Evolutionary conservation across 64 coral and sea anemone species (phyloP).

Genomic region (Montipora efflorescens): DNA sequence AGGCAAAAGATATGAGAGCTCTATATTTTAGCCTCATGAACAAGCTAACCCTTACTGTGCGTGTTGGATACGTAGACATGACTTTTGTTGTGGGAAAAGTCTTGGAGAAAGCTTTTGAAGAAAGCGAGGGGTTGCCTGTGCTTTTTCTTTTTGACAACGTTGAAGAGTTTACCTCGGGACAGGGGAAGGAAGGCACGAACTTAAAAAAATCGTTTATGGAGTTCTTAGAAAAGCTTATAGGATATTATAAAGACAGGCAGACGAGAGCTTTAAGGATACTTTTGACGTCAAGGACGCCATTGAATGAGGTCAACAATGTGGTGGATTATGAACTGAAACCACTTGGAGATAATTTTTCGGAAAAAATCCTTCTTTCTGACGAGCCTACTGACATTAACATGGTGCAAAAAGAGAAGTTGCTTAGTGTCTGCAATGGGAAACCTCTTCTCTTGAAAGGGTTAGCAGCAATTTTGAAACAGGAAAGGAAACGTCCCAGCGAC

Average conservation of each 20-base stretch:
- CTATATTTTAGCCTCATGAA: background rate
- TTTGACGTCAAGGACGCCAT: background rate
- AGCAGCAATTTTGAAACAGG: background rate
- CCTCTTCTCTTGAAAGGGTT: slow-evolving; percentile 13
- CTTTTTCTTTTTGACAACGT: slow-evolving; percentile 32
- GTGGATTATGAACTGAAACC: background rate
- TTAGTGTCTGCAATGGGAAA: background rate
- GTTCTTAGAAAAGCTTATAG: background rate
- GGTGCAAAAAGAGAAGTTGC: background rate
- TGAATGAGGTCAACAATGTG: background rate
- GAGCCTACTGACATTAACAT: background rate
- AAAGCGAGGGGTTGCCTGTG: background rate
- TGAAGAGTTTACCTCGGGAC: background rate
- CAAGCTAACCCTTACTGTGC: background rate
- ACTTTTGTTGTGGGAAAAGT: background rate
- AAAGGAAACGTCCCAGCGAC: background rate
- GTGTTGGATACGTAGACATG: background rate
- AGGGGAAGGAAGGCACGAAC: slow-evolving; percentile 25
- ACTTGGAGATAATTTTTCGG: background rate
- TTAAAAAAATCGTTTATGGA: background rate
- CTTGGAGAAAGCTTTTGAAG: background rate
- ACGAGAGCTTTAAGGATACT: background rate
- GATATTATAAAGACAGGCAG: background rate
- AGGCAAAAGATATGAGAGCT: slow-evolving; percentile 8
- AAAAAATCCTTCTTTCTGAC: background rate